A percentile compares a stretch with the other conserved stretches of the same genome.
phyloP scores from a whole-genome alignment of 92 coral and sea anemone species.

The Bergia puertoricense region DNA sequence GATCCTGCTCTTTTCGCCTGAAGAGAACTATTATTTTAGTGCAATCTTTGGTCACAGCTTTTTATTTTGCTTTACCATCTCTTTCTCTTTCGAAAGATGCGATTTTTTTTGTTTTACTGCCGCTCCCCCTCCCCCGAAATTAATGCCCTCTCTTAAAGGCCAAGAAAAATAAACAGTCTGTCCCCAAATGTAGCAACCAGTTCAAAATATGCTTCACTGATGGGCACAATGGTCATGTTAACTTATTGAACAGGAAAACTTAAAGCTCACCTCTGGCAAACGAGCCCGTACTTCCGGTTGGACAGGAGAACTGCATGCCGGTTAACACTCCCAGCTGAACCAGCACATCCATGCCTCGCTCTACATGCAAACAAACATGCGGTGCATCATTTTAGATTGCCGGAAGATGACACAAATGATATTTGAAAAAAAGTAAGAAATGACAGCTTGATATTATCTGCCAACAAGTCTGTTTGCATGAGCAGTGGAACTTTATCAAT shows the following conservation, averaged over 20 bases:
- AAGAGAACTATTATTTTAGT: too few species aligned
- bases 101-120: neutral
- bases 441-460: too few species aligned
- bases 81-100: neutral
- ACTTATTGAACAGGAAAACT: neutral
- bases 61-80: too few species aligned
- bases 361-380: conserved; percentile 33
- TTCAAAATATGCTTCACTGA: neutral
- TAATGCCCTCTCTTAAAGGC: too few species aligned
- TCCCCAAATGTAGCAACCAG: neutral
- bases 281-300: conserved; percentile 79
- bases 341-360: conserved; percentile 87
- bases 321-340: conserved; percentile 88
- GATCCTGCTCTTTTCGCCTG: too few species aligned
- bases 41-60: too few species aligned
- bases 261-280: conserved; percentile 64
- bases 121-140: neutral
- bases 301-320: conserved; percentile 87
- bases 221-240: neutral
- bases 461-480: too few species aligned
- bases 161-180: too few species aligned
- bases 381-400: neutral
- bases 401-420: neutral
- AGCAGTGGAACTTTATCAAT: too few species aligned
- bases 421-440: too few species aligned